Evolutionary conservation across 2,888 invertebrate genomes (phyloP), one percentile per base, ranked within the genome.

Genomic region (Nemoura dubitans): DNA sequence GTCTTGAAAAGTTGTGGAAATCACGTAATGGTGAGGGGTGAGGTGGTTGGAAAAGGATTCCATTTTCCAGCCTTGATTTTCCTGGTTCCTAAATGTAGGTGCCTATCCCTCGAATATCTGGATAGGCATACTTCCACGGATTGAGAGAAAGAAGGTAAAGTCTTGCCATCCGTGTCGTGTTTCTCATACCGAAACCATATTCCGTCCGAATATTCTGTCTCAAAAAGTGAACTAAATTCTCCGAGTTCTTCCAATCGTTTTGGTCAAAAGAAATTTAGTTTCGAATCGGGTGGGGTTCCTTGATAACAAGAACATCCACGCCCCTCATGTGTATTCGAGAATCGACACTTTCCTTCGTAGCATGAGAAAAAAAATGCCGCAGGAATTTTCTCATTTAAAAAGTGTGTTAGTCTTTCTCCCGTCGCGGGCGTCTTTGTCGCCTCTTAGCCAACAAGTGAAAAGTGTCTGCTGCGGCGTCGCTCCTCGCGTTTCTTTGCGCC

Each of bases 381-480:
- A 36, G 78, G 28, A 78, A 78, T 78, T 78, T 28, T 78, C 78
- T 78, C n/a, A 78, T 28, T 78, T 78, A 21, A 28, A 78, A 10
- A 26, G 78, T 28, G n/a, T 27, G n/a, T n/a, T n/a, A n/a, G n/a
- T 25, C 78, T 78, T n/a, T 27, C 28, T 78, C 78, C 78, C 78
- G 6, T 78, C n/a, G n/a, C n/a, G n/a, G n/a, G n/a, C n/a, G 78
- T 28, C 78, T 78, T 78, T 28, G 78, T 78, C 78, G 25, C 25
- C 78, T 78, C 28, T 78, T 28, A 27, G 78, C 28, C 78, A 78
- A 78, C 78, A 28, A 28, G 78, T 78, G 78, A 78, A 78, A 78
- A 26, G 25, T 78, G 78, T n/a, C n/a, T n/a, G n/a, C n/a, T n/a
- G 78, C 78, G 26, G 26, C 6, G 21, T 21, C 25, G 25, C 21